Conservation (phyloP, 2,797 vertebrate genomes). For the Diplodus puntazzo region DNA sequence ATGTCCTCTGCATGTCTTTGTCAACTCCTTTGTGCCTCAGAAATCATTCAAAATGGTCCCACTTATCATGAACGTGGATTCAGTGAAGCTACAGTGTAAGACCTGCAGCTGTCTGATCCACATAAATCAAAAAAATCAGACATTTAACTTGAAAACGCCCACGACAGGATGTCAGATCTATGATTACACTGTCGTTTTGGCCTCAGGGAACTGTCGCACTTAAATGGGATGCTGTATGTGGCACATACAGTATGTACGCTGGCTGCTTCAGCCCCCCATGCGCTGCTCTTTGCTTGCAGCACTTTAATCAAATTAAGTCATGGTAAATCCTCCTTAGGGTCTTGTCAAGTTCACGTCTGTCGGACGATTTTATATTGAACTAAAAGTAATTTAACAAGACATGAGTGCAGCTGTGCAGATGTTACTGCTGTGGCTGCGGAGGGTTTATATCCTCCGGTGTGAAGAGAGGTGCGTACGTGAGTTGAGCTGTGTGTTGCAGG, state of each 20-base stretch:
- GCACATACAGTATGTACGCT: background rate
- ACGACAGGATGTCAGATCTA: background rate
- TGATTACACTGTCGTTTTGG: background rate
- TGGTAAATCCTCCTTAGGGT: constrained; percentile 42
- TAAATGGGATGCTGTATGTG: background rate
- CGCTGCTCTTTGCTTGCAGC: constrained; percentile 25
- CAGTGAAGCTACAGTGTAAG: background rate
- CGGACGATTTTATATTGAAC: constrained; percentile 43
- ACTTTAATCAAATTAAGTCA: constrained; percentile 57
- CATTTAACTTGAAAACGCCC: background rate
- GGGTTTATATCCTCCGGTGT: background rate
- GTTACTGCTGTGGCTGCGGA: constrained; percentile 31
- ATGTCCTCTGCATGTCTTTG: background rate
- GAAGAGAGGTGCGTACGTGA: background rate
- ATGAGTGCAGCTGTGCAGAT: constrained; percentile 47
- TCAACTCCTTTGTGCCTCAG: constrained; percentile 1
- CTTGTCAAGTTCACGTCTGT: constrained; percentile 54
- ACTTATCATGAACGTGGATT: background rate
- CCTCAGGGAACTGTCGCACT: background rate
- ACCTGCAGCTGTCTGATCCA: background rate
- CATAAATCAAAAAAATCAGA: background rate
- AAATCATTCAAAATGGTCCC: background rate
- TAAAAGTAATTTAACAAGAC: constrained; percentile 44
- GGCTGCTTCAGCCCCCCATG: constrained; percentile 4
- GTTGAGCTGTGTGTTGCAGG: background rate